Evolutionary conservation across 2,797 vertebrate species (phyloP).

Genomic region (Trachurus trachurus): DNA sequence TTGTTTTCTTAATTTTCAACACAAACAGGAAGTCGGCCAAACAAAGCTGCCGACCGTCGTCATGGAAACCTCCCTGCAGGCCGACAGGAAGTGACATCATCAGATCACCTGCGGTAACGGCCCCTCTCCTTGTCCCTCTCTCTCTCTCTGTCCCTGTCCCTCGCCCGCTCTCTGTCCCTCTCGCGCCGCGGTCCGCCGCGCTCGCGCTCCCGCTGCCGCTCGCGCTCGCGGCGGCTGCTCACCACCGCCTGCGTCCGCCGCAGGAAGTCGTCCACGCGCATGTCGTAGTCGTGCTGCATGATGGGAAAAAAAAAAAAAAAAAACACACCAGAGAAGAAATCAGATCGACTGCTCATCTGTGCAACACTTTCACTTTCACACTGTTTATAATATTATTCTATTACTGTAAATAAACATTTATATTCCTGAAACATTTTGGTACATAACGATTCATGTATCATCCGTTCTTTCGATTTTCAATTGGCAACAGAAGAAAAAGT

Average conservation of each 20-base stretch:
- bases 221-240: slow-evolving; percentile 92
- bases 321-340: background rate
- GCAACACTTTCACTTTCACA: no score
- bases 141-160: slow-evolving; percentile 92
- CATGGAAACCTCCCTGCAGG: slow-evolving; percentile 38
- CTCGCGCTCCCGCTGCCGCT: slow-evolving; percentile 91
- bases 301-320: background rate
- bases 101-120: slow-evolving; percentile 91
- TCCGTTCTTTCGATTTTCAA: no score
- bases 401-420: no score
- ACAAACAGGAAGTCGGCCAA: slow-evolving; percentile 21
- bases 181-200: slow-evolving; percentile 65
- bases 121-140: slow-evolving; percentile 92
- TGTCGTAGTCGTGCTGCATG: slow-evolving; percentile 96
- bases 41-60: slow-evolving; percentile 18
- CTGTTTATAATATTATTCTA: no score
- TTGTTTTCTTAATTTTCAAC: slow-evolving; percentile 23
- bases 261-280: slow-evolving; percentile 98
- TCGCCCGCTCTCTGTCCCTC: slow-evolving; percentile 86
- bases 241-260: slow-evolving; percentile 97
- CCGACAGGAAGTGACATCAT: slow-evolving; percentile 27
- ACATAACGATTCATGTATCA: no score
- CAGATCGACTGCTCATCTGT: no score
- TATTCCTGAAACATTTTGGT: no score
- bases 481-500: no score